phyloP scores from a whole-genome alignment of 1,140 invertebrate genomes.

The Pachypsylla venusta region DNA sequence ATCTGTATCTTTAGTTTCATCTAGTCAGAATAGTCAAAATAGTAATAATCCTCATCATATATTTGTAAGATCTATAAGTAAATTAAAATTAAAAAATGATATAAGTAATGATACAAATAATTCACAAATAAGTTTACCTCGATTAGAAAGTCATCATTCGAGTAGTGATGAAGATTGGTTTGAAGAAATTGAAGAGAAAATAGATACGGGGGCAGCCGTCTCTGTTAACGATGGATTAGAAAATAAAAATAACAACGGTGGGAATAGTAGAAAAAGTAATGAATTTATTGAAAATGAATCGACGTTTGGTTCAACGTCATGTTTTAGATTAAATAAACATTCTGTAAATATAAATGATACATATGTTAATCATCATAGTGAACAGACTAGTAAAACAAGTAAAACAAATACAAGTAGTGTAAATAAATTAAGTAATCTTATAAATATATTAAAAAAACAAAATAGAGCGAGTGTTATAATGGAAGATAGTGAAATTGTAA shows the following conservation, averaged over 20 bases:
- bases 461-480: background rate
- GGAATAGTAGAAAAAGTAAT: background rate
- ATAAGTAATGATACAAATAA: background rate
- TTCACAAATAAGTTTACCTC: constrained; percentile 14
- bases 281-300: background rate
- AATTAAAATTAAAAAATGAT: background rate
- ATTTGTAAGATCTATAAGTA: background rate
- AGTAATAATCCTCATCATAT: background rate
- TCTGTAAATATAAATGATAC: background rate
- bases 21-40: background rate
- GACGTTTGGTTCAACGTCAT: background rate
- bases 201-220: background rate
- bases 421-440: constrained; percentile 1
- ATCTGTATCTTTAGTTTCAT: constrained; percentile 19
- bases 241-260: background rate
- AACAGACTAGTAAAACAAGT: background rate
- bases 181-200: constrained; percentile 26
- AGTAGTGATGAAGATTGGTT: constrained; percentile 32
- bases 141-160: constrained; percentile 29
- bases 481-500: background rate
- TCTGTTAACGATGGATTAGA: background rate
- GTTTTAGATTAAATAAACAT: constrained; percentile 3
- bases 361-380: background rate
- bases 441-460: background rate
- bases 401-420: background rate